These are phyloP conservation scores for Apantesis nais DNA, from an alignment of 2,888 invertebrate species.

Conservation along the genomic window DNA sequence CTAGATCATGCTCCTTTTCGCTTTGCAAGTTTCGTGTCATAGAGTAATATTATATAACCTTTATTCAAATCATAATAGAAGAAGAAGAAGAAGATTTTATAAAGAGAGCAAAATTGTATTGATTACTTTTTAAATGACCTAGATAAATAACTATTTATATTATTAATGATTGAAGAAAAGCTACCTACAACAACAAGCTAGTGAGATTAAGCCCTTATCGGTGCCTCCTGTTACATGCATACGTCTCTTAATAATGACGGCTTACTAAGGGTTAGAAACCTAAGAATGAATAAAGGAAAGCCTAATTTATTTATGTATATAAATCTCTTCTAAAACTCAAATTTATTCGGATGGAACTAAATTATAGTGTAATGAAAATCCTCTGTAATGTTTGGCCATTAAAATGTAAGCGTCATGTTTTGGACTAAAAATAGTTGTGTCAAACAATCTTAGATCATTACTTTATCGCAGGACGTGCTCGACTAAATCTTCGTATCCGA, in stretches of 20 bases:
- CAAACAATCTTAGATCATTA: neutral
- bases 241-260: constrained; percentile 16
- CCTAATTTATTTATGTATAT: neutral
- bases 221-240: constrained; percentile 2
- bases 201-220: neutral
- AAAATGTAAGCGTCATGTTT: neutral
- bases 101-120: too few species aligned
- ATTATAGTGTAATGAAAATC: neutral
- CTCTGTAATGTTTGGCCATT: neutral
- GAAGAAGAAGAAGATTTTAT: too few species aligned
- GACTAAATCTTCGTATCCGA: neutral
- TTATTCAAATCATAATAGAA: too few species aligned
- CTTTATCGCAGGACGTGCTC: neutral
- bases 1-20: too few species aligned
- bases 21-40: too few species aligned
- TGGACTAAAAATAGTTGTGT: neutral
- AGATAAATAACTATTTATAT: neutral
- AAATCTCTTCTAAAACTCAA: neutral
- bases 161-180: too few species aligned
- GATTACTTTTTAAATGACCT: neutral
- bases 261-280: constrained; percentile 8
- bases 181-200: neutral
- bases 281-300: neutral
- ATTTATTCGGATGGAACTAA: neutral
- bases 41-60: too few species aligned